Evolutionary conservation across 2,797 vertebrate species (phyloP).

Genomic region (Lindbergichthys nudifrons): DNA sequence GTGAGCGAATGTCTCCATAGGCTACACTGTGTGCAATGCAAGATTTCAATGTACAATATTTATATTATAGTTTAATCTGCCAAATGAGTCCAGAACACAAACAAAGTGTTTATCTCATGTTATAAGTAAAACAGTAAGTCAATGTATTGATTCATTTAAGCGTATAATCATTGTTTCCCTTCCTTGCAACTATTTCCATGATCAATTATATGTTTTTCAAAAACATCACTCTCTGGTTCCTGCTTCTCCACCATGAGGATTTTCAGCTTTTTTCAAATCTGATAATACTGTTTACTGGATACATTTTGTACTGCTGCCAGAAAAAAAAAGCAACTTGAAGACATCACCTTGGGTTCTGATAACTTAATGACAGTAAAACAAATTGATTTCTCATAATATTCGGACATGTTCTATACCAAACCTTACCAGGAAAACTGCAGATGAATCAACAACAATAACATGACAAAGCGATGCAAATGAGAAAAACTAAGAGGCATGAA

Average conservation of each 20-base stretch:
- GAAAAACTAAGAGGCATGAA: neutral
- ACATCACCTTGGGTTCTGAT: neutral
- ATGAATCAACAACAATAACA: neutral
- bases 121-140: too few species aligned
- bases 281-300: too few species aligned
- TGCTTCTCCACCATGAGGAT: neutral
- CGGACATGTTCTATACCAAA: neutral
- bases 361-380: neutral
- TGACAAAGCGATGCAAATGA: neutral
- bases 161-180: too few species aligned
- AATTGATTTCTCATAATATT: neutral
- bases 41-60: neutral
- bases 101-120: too few species aligned
- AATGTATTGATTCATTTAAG: too few species aligned
- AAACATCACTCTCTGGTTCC: neutral
- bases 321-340: neutral
- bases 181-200: neutral
- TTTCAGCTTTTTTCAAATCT: neutral
- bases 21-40: neutral
- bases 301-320: neutral
- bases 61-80: neutral
- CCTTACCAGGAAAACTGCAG: neutral
- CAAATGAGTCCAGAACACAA: too few species aligned
- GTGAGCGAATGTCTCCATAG: neutral
- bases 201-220: neutral